These are phyloP conservation scores for Cynocephalus volans DNA, from an alignment of 2,113 vertebrate genomes.

Conservation along the genomic window DNA sequence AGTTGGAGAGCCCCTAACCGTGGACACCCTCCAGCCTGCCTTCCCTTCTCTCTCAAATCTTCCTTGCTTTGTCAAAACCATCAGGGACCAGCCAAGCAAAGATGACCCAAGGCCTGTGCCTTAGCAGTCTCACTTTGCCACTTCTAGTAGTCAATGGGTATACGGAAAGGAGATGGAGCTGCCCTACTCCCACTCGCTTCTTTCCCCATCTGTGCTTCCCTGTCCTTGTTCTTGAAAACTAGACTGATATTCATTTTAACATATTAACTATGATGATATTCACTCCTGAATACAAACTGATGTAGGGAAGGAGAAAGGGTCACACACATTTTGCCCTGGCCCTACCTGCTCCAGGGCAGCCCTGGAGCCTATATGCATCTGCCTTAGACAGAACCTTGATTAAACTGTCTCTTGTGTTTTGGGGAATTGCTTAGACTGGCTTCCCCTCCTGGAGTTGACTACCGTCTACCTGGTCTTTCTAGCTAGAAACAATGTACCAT, in stretches of 20 bases:
- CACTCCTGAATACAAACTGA: not conserved
- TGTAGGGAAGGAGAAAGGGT: not conserved
- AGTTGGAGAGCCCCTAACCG: not conserved
- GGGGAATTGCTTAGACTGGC: not conserved
- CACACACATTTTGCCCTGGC: not conserved
- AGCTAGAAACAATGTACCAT: not conserved
- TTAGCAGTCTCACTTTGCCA: not conserved
- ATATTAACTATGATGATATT: not conserved
- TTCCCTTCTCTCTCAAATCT: not conserved
- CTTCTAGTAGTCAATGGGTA: not conserved
- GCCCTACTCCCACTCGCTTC: fast-evolving
- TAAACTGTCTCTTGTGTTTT: not conserved
- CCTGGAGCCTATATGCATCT: not conserved
- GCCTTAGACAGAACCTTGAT: not conserved
- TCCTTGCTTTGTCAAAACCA: not conserved
- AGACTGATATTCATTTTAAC: not conserved
- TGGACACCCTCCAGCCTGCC: not conserved
- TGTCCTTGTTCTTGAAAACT: not conserved
- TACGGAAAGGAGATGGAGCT: not conserved
- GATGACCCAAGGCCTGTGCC: not conserved
- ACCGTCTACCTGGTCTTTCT: not conserved
- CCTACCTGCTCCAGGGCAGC: not conserved
- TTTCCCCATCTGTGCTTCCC: not conserved
- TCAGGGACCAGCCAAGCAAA: not conserved
- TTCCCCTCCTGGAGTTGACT: not conserved